Conservation (phyloP, 1,140 invertebrate genomes). For the Drosophila sturtevanti region DNA sequence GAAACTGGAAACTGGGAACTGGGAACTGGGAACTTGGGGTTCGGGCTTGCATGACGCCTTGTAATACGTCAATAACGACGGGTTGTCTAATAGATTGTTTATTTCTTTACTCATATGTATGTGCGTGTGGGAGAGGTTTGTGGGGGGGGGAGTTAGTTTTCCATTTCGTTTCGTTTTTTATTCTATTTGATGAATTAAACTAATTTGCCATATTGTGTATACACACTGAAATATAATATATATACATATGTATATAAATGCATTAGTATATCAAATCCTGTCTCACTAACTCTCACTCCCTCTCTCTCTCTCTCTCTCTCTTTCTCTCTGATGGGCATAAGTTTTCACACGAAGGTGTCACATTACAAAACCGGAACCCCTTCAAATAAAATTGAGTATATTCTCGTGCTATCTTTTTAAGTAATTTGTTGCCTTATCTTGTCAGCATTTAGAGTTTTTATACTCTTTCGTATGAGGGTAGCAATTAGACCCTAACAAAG, state of each 20-base stretch:
- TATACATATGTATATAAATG: too few species aligned
- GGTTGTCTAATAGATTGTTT: constrained; percentile 79
- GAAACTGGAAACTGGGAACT: background rate
- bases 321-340: constrained; percentile 41
- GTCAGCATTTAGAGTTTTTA: constrained; percentile 57
- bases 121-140: background rate
- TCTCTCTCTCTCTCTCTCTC: background rate
- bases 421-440: constrained; percentile 79
- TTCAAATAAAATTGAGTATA: background rate
- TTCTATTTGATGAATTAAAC: constrained; percentile 65
- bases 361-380: constrained; percentile 65
- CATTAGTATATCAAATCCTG: too few species aligned
- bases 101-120: constrained; percentile 39
- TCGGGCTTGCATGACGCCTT: constrained; percentile 69
- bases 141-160: background rate
- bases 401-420: constrained; percentile 26
- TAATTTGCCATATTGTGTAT: constrained; percentile 59
- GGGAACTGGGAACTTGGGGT: background rate
- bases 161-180: constrained; percentile 2
- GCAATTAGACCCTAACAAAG: constrained; percentile 50
- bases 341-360: constrained; percentile 79
- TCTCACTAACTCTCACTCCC: background rate
- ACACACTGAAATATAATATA: background rate
- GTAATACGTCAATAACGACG: constrained; percentile 79
- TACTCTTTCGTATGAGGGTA: constrained; percentile 47